Conservation (phyloP, 2,113 vertebrate genomes). For the Chinchilla lanigera region DNA sequence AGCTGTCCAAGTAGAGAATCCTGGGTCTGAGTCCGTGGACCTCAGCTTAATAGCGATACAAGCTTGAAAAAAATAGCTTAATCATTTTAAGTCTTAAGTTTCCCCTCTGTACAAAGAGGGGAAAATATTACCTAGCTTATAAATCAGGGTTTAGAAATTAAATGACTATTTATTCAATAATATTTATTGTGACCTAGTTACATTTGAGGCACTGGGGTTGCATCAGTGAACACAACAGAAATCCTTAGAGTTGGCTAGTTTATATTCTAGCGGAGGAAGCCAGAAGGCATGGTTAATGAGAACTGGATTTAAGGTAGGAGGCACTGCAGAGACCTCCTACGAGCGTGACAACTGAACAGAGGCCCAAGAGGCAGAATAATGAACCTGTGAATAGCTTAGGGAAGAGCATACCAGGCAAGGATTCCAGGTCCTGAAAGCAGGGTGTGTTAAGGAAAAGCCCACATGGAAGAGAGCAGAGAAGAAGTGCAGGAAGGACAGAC, state of each 20-base stretch:
- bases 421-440: not conserved
- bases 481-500: not conserved
- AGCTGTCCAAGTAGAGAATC: not conserved
- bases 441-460: not conserved
- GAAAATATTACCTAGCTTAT: not conserved
- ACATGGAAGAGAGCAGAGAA: not conserved
- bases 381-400: not conserved
- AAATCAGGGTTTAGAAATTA: not conserved
- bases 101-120: not conserved
- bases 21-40: not conserved
- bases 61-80: not conserved
- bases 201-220: not conserved
- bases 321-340: not conserved
- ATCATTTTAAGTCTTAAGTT: conserved; percentile 33
- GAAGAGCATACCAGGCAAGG: not conserved
- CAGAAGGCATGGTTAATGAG: not conserved
- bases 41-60: not conserved
- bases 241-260: not conserved
- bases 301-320: not conserved
- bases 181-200: conserved; percentile 9
- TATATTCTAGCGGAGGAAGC: conserved; percentile 10
- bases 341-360: not conserved
- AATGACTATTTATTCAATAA: conserved; percentile 42
- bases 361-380: not conserved
- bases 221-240: not conserved